Conservation (phyloP, 2,888 invertebrate genomes). For the Agrotis segetum region DNA sequence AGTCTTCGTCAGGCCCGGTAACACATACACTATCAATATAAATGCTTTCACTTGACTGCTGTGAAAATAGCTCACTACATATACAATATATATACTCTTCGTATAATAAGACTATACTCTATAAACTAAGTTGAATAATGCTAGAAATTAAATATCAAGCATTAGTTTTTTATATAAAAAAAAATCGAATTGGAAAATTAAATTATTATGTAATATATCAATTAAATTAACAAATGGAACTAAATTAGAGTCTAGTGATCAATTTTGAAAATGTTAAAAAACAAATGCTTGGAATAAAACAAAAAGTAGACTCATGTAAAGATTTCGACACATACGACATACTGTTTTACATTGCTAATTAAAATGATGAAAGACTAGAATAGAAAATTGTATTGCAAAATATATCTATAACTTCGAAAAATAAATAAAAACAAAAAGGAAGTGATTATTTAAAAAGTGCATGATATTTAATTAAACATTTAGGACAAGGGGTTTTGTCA, state of each 20-base stretch:
- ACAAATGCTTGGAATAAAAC: conserved; percentile 30
- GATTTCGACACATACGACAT: conserved; percentile 23
- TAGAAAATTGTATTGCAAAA: not conserved
- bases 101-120: conserved; percentile 35
- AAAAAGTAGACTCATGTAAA: conserved; percentile 30
- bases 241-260: not conserved
- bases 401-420: not conserved
- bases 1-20: conserved; percentile 79
- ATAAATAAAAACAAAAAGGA: not conserved
- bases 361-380: not conserved
- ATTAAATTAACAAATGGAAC: not conserved
- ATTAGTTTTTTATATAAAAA: conserved; percentile 34
- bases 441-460: not conserved
- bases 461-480: not conserved
- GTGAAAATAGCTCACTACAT: conserved; percentile 66
- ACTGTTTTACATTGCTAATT: conserved; percentile 6
- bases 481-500: not conserved
- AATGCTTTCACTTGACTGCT: conserved; percentile 68
- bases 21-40: conserved; percentile 69
- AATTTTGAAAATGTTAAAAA: not conserved
- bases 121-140: conserved; percentile 41
- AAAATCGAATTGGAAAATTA: too few species aligned
- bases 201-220: too few species aligned
- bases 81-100: conserved; percentile 50
- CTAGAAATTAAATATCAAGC: conserved; percentile 48